These are phyloP conservation scores for Percopsis transmontana DNA, from an alignment of 2,113 vertebrate genomes.

Conservation along the genomic window DNA sequence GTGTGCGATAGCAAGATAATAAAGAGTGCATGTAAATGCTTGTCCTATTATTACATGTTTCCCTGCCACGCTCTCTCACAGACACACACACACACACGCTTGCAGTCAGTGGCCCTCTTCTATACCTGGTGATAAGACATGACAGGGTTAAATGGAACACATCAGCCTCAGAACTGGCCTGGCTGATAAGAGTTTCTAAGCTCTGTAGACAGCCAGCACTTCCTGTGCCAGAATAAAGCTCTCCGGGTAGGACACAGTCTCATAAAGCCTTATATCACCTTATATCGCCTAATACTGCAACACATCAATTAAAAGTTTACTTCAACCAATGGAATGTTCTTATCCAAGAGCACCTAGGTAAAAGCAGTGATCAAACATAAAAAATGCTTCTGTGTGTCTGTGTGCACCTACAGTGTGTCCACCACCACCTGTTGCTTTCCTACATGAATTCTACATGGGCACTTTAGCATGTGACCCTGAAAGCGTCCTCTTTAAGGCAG, in stretches of 20 bases:
- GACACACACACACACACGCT: neutral
- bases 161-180: too few species aligned
- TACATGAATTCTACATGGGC: conserved; percentile 32
- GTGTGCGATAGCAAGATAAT: neutral
- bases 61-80: neutral
- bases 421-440: neutral
- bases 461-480: conserved; percentile 37
- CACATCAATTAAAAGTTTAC: too few species aligned
- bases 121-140: neutral
- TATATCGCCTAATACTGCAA: too few species aligned
- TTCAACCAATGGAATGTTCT: too few species aligned
- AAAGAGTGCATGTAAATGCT: neutral
- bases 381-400: conserved; percentile 1
- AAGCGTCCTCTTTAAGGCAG: conserved; percentile 30
- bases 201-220: too few species aligned
- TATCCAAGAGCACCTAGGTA: neutral
- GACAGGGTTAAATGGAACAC: neutral
- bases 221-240: too few species aligned
- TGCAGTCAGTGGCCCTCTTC: neutral
- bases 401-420: neutral
- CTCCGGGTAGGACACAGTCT: too few species aligned
- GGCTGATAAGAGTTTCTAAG: too few species aligned
- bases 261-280: too few species aligned
- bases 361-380: neutral
- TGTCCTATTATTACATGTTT: neutral